Percentiles rank a stretch among this genome's conserved stretches.
phyloP scores from a whole-genome alignment of 1,140 invertebrate species.

The Artemia franciscana region DNA sequence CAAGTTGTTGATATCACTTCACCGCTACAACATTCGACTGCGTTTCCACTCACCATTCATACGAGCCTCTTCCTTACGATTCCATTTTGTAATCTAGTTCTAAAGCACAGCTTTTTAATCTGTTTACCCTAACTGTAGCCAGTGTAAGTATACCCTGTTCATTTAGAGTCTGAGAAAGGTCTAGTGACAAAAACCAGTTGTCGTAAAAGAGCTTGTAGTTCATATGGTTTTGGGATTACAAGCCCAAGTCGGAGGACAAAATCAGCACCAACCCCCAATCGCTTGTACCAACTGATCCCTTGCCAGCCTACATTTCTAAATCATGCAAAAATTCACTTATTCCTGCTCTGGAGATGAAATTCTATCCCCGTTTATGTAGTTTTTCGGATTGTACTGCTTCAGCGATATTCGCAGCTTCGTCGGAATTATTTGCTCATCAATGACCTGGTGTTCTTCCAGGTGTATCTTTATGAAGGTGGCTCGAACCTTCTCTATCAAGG shows the following conservation, averaged over 20 bases:
- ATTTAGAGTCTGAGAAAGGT: background rate
- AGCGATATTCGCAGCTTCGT: background rate
- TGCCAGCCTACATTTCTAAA: background rate
- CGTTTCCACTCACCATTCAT: too few relatives aligned
- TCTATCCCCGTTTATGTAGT: background rate
- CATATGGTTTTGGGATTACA: background rate
- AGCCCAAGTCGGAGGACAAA: background rate
- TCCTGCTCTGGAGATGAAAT: background rate
- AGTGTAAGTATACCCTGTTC: background rate
- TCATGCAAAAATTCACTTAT: background rate
- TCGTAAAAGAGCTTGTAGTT: background rate
- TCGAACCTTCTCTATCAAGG: background rate
- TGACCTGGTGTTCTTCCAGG: background rate
- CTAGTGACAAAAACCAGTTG: background rate
- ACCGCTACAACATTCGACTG: too few relatives aligned
- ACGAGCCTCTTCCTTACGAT: too few relatives aligned
- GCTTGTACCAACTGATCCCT: background rate
- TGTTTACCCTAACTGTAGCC: too few relatives aligned
- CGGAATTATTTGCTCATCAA: constrained; percentile 1
- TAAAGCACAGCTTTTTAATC: too few relatives aligned
- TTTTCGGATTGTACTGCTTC: constrained; percentile 2
- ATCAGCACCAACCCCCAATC: background rate
- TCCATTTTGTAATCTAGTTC: too few relatives aligned
- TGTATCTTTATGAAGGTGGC: background rate
- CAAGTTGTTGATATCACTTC: too few relatives aligned